Percentiles rank a stretch among this genome's conserved stretches.
phyloP scores from a whole-genome alignment of 2,113 vertebrate species.

The Terrapene triunguis region DNA sequence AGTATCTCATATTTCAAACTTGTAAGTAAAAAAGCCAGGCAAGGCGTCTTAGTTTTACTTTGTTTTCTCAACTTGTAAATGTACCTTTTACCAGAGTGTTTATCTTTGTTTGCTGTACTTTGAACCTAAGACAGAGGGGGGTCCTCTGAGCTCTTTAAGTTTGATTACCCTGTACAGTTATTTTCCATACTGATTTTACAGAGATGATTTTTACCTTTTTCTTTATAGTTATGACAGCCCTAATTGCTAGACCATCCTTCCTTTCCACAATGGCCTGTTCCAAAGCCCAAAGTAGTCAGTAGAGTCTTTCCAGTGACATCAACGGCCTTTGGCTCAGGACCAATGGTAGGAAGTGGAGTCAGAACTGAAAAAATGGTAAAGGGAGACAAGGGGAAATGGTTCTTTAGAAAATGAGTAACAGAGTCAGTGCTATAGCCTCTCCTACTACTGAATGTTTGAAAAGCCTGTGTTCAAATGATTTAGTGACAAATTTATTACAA shows the following conservation, averaged over 20 bases:
- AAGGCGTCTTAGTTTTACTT: too few species aligned
- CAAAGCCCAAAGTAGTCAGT: neutral
- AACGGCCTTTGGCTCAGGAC: neutral
- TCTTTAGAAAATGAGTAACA: neutral
- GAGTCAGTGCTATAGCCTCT: neutral
- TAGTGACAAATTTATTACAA: neutral
- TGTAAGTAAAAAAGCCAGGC: too few species aligned
- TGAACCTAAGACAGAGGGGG: too few species aligned
- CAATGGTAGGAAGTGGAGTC: neutral
- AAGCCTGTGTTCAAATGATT: neutral
- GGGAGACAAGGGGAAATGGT: neutral
- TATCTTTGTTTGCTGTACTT: too few species aligned
- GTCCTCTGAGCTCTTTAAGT: too few species aligned
- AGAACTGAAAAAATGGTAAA: neutral
- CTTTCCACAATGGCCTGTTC: neutral
- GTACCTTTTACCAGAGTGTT: too few species aligned
- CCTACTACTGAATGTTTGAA: neutral
- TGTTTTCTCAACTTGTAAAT: too few species aligned
- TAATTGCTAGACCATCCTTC: neutral
- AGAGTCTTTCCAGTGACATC: neutral
- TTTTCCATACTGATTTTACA: too few species aligned
- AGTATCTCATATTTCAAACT: too few species aligned
- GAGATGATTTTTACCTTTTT: too few species aligned
- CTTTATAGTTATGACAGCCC: too few species aligned
- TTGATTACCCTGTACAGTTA: too few species aligned